Conservation (phyloP, 2,888 invertebrate species). For the Sepiola atlantica region DNA sequence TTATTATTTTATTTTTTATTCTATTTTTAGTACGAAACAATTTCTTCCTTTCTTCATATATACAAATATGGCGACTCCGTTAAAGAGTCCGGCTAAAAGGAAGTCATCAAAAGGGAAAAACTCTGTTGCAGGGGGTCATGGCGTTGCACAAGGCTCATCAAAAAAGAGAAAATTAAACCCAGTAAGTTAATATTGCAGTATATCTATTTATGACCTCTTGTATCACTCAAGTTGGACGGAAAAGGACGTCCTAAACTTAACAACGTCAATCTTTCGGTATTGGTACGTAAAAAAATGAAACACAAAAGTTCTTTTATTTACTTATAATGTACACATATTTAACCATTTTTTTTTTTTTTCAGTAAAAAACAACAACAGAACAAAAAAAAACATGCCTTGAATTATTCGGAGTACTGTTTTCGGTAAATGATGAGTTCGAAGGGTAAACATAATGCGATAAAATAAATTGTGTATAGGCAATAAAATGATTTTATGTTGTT, state of each 20-base stretch:
- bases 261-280: no score
- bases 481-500: no score
- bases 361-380: no score
- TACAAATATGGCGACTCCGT: slow-evolving; percentile 32
- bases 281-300: no score
- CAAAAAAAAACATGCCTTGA: no score
- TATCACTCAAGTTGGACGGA: neutral
- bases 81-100: slow-evolving; percentile 24
- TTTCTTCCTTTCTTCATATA: neutral
- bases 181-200: neutral
- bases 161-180: slow-evolving; percentile 41
- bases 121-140: neutral
- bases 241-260: neutral
- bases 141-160: neutral
- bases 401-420: no score
- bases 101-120: slow-evolving; percentile 36
- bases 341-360: no score
- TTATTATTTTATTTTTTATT: neutral
- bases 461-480: no score
- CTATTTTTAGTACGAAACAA: neutral
- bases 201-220: neutral
- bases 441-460: no score
- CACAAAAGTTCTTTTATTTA: no score
- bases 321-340: no score
- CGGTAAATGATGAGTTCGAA: no score